Evolutionary conservation across 2,797 vertebrate species (phyloP).

Genomic region (Alca torda): DNA sequence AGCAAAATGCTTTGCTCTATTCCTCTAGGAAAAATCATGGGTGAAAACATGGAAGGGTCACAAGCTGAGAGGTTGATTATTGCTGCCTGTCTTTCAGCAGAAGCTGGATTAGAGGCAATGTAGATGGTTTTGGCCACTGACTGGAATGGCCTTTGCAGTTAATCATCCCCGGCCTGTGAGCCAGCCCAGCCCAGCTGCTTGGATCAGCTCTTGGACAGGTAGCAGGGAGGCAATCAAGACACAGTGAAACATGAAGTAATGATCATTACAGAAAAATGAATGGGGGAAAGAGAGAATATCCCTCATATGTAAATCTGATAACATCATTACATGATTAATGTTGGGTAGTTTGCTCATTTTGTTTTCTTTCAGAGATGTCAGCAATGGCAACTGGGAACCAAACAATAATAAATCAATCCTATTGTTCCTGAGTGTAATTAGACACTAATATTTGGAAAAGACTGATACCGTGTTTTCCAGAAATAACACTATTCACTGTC

Average conservation of each 20-base stretch:
- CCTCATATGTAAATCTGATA: constrained; percentile 9
- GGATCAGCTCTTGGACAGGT: constrained; percentile 12
- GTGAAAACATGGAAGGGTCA: not conserved
- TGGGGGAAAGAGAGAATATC: constrained; percentile 16
- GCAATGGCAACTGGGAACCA: not conserved
- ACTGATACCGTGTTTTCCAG: not conserved
- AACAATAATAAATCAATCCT: constrained; percentile 29
- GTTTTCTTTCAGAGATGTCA: constrained; percentile 8
- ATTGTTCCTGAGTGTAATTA: not conserved
- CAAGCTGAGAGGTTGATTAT: not conserved
- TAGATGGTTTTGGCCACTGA: not conserved
- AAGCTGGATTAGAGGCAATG: not conserved
- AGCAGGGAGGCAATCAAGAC: not conserved
- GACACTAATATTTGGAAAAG: not conserved
- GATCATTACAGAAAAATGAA: constrained; percentile 60
- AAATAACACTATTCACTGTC: not conserved
- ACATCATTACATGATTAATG: not conserved
- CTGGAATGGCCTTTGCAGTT: not conserved
- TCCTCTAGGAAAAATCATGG: not conserved
- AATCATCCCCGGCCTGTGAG: not conserved
- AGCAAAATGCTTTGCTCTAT: not conserved
- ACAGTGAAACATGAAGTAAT: not conserved
- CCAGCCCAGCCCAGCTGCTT: not conserved
- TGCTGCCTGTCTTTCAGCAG: not conserved
- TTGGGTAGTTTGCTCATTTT: not conserved